A percentile compares a stretch with the other conserved stretches of the same genome.
Evolutionary conservation across 2,797 vertebrate species (phyloP).

Genomic region (Semotilus atromaculatus): DNA sequence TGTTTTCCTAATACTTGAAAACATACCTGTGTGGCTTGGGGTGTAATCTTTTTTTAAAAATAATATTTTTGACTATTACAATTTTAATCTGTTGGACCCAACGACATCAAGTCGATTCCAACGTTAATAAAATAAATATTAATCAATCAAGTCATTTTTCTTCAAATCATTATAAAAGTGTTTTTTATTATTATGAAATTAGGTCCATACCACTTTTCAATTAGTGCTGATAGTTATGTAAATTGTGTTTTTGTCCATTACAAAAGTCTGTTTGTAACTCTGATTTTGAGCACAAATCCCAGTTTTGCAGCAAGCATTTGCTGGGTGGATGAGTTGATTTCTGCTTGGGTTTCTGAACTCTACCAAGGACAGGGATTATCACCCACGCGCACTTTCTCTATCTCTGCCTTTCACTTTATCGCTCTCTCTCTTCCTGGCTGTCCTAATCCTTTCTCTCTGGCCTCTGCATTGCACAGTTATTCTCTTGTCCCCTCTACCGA

Average conservation of each 20-base stretch:
- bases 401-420: constrained; percentile 66
- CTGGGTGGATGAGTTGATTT: constrained; percentile 62
- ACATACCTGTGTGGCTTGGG: neutral
- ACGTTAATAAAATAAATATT: neutral
- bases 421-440: constrained; percentile 64
- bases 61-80: neutral
- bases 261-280: constrained; percentile 18
- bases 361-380: constrained; percentile 77
- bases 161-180: neutral
- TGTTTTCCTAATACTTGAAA: neutral
- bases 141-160: neutral
- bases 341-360: constrained; percentile 71
- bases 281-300: constrained; percentile 44
- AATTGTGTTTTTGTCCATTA: constrained; percentile 7
- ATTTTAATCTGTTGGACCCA: neutral
- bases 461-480: constrained; percentile 56
- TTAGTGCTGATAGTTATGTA: constrained; percentile 39
- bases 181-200: neutral
- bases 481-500: constrained; percentile 58
- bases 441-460: constrained; percentile 48
- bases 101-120: neutral
- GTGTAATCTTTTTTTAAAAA: neutral
- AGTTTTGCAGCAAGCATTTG: constrained; percentile 15
- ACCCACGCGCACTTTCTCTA: constrained; percentile 72
- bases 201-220: constrained; percentile 1